Evolutionary conservation across 2,113 vertebrate genomes (phyloP), one percentile per base, ranked within the genome.

Genomic region (Oreocharis arfaki): DNA sequence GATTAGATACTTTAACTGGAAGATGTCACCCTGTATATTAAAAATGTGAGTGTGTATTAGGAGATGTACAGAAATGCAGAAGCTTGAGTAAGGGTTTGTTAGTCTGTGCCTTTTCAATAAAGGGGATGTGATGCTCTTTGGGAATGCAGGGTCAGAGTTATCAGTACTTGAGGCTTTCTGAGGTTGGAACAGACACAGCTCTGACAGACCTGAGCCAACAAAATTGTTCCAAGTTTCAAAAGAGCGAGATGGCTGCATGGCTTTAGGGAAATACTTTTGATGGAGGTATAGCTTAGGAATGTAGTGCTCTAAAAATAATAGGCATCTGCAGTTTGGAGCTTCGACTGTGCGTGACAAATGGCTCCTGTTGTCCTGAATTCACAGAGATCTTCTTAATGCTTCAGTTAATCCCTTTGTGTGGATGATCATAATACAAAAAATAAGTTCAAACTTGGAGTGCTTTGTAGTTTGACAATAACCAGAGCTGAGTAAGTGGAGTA

Each of bases 281-380:
- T 78, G 46, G 52, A 94, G 76, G 75, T 90, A 67, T 47, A 59
- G 50, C 63, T 93, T 84, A 61, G 82, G 82, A 93, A 78, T 78
- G 80, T 23, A 28, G 47, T 61, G n/a, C 78, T 94, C 76, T 85
- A 89, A 60, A 92, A 96, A 90, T 81, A 92, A 70, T n/a, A 7
- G 1, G 10, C 52, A 49, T 79, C 50, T 91, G 71, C 85, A 75
- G 70, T 16, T 9, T 24, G 50, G 46, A 61, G 70, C 61, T 87
- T 56, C 42, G 18, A 8, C 57, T 84, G 56, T 73, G 47, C 0
- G 0, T 73, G 83, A 91, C 59, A 85, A 73, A 53, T 79, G 49
- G 1, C 23, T 88, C 63, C 67, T 27, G 18, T 57, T 91, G 80
- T 52, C 69, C 71, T 77, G 71, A 80, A 77, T 77, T 65, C 49